Base-by-base conservation (phyloP, 2,797 vertebrate species). In the Clarias laeviceps region DNA sequence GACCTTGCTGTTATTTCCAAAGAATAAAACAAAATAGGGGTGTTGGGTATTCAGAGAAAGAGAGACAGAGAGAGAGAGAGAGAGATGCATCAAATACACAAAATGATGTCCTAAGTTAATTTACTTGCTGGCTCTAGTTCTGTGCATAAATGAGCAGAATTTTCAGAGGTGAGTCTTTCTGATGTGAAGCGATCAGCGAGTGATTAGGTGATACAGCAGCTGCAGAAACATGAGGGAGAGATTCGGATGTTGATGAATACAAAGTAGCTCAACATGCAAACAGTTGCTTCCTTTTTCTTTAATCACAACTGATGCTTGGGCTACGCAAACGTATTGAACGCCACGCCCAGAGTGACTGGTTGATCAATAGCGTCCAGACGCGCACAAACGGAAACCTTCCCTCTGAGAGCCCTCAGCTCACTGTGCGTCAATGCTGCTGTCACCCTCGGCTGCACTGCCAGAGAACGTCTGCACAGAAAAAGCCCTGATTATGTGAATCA, bases 221-320 rank as follows among this genome's bases (percentile, higher is more conserved):
- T 80, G 62, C 34, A 37, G 62, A 54, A 77, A 24, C 29, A 64
- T 68, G 61, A 87, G 69, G 11, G 34, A 50, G 66, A 66, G 80
- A 80, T 61, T 59, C 29, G 45, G 34, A 57, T 74, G 69, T 66
- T 64, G 87, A 81, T 64, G 68, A 62, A 57, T 50, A 50, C 57
- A 83, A 37, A 88, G 82, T 56, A 74, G 84, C 54, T 76, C 77
- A 73, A 85, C 90, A 92, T 88, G 92, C 88, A 86, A 91, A 91
- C 92, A 90, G 87, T 88, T 87, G 88, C 91, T 80, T 85, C 88
- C 80, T 86, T 90, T 88, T 90, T 89, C 90, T 85, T 84, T 90
- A 90, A 90, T 87, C 78, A 83, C 76, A 83, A 40, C 86, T 84
- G 88, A 88, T 74, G 69, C 85, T 65, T n/a, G 32, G 73, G 34